These are phyloP conservation scores for Dendronephthya gigantea DNA, from an alignment of 64 coral and sea anemone genomes.

Conservation along the genomic window DNA sequence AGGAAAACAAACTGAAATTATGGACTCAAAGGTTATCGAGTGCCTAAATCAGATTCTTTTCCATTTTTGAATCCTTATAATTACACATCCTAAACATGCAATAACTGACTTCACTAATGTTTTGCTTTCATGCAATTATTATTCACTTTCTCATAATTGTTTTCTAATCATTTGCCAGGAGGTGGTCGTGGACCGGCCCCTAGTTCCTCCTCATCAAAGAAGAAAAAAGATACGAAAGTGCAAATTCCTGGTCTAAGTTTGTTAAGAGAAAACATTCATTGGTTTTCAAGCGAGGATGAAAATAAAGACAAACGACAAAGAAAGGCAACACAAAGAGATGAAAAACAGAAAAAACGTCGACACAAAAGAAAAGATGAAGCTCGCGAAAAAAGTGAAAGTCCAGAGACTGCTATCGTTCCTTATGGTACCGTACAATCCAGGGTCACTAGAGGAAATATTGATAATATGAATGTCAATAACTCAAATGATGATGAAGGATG, in stretches of 20 bases:
- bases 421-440: not conserved
- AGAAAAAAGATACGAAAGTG: not conserved
- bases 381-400: not conserved
- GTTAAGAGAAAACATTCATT: not conserved
- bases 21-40: too few species aligned
- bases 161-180: not conserved
- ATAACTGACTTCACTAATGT: too few species aligned
- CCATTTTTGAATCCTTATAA: too few species aligned
- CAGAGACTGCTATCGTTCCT: conserved; percentile 2
- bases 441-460: not conserved
- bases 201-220: not conserved
- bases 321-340: not conserved
- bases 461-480: not conserved
- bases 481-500: not conserved
- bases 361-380: not conserved
- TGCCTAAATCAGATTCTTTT: too few species aligned
- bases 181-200: not conserved
- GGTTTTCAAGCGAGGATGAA: not conserved
- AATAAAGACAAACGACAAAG: not conserved
- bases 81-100: too few species aligned
- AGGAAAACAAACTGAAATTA: too few species aligned
- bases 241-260: not conserved
- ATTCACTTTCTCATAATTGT: too few species aligned
- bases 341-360: not conserved
- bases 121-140: too few species aligned